Conservation (phyloP, 2,888 invertebrate species). For the Microctonus aethiopoides region DNA sequence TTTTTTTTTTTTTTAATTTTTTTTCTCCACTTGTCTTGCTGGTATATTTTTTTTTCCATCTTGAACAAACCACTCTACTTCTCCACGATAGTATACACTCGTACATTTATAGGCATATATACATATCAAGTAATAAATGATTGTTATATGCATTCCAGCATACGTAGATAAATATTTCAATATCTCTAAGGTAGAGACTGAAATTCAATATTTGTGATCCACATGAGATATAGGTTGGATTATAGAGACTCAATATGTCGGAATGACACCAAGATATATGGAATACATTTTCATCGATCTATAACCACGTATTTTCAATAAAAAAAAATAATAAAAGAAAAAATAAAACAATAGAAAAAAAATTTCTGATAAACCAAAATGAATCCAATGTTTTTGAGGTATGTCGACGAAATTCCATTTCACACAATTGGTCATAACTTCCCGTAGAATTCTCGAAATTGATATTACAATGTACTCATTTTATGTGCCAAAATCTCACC, state of each 20-base stretch:
- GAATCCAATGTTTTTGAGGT: background rate
- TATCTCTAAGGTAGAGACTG: slow-evolving; percentile 33
- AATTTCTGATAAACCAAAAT: too few species aligned
- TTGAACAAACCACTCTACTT: background rate
- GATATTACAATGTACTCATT: background rate
- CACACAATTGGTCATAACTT: background rate
- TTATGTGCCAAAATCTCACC: background rate
- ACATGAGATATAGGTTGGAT: slow-evolving; percentile 35
- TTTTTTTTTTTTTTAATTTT: background rate
- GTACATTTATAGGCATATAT: background rate
- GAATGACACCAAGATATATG: slow-evolving; percentile 38
- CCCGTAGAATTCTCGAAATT: background rate
- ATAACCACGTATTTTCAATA: background rate
- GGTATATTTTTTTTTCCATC: background rate
- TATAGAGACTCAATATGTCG: slow-evolving; percentile 55
- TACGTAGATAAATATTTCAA: background rate
- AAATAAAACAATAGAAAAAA: too few species aligned
- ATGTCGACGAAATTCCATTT: background rate
- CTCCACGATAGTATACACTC: background rate
- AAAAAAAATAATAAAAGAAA: background rate
- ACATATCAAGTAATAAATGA: slow-evolving; percentile 18
- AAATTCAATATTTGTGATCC: slow-evolving; percentile 54
- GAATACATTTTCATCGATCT: background rate
- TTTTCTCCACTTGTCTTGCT: background rate
- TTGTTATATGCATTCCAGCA: slow-evolving; percentile 7